phyloP scores from a whole-genome alignment of 1,140 invertebrate species.

The Contarinia nasturtii region DNA sequence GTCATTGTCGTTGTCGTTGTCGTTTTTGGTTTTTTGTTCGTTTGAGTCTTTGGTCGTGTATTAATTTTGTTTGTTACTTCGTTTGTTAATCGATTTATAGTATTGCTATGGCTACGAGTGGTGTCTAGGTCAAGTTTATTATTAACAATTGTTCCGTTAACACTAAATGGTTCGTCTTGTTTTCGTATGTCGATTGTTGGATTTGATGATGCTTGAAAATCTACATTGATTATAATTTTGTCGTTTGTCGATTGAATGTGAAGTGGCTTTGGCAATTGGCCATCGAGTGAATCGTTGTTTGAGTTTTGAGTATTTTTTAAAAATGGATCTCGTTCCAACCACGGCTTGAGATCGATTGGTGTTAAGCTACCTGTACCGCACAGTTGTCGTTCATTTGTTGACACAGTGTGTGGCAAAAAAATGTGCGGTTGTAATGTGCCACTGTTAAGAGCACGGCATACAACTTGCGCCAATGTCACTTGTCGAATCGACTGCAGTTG shows the following conservation, averaged over 20 bases:
- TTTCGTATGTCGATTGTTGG: background rate
- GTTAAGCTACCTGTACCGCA: constrained; percentile 14
- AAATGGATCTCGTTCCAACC: constrained; percentile 22
- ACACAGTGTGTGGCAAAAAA: constrained; percentile 16
- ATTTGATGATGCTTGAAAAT: background rate
- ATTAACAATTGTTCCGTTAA: background rate
- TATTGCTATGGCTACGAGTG: background rate
- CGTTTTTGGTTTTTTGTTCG: background rate
- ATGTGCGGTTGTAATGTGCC: constrained; percentile 21
- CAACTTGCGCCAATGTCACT: constrained; percentile 57
- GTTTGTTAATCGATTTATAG: constrained; percentile 8
- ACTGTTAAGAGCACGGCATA: constrained; percentile 39
- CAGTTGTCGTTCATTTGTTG: constrained; percentile 15
- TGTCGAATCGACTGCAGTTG: constrained; percentile 74
- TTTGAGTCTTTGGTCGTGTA: constrained; percentile 4
- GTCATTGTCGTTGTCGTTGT: constrained; percentile 1
- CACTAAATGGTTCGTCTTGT: background rate
- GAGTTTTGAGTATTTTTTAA: background rate
- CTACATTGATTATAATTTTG: background rate
- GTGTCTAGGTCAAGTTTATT: constrained; percentile 1
- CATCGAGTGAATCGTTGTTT: background rate
- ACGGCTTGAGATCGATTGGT: constrained; percentile 19
- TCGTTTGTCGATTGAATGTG: constrained; percentile 1
- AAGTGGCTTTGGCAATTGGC: background rate
- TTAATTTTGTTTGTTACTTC: constrained; percentile 17